These are phyloP conservation scores for Probaryconus sp. DNA, from an alignment of 1,140 invertebrate genomes.

Conservation along the genomic window DNA sequence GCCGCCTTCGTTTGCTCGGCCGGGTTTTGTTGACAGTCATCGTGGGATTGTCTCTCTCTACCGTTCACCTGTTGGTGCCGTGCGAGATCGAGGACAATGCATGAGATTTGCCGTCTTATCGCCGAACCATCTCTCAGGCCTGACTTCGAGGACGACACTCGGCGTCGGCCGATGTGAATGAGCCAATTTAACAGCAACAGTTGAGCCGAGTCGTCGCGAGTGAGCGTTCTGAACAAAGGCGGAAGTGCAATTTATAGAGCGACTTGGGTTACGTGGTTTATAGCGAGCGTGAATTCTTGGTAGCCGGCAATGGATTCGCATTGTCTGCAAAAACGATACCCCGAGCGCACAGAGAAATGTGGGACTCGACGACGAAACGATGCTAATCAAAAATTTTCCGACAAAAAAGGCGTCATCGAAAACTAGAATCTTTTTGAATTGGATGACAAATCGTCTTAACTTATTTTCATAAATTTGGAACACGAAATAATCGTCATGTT, in stretches of 20 bases:
- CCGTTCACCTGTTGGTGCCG: slow-evolving; percentile 60
- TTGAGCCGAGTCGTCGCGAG: no score
- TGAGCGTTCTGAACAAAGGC: slow-evolving; percentile 42
- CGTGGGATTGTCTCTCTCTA: slow-evolving; percentile 69
- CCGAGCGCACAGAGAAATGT: slow-evolving; percentile 4
- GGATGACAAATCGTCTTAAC: no score
- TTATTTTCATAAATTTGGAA: no score
- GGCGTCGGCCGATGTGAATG: slow-evolving; percentile 50
- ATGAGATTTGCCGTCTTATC: slow-evolving; percentile 53
- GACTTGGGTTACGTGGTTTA: slow-evolving; percentile 55
- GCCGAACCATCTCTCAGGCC: slow-evolving; percentile 28
- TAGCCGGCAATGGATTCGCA: no score
- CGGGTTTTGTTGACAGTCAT: slow-evolving; percentile 71
- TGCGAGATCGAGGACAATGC: slow-evolving; percentile 64
- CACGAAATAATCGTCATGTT: no score
- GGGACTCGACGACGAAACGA: slow-evolving; percentile 8
- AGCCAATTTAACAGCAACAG: no score
- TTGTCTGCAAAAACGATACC: slow-evolving; percentile 20
- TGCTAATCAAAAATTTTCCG: no score
- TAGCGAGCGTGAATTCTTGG: slow-evolving; percentile 45
- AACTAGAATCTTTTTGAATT: no score
- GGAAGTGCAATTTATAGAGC: slow-evolving; percentile 55
- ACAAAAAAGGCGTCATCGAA: no score
- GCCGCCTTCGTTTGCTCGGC: slow-evolving; percentile 56
- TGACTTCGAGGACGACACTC: slow-evolving; percentile 41